These are phyloP conservation scores for Gymnothorax reevesii DNA, from an alignment of 2,797 vertebrate genomes.

Conservation along the genomic window DNA sequence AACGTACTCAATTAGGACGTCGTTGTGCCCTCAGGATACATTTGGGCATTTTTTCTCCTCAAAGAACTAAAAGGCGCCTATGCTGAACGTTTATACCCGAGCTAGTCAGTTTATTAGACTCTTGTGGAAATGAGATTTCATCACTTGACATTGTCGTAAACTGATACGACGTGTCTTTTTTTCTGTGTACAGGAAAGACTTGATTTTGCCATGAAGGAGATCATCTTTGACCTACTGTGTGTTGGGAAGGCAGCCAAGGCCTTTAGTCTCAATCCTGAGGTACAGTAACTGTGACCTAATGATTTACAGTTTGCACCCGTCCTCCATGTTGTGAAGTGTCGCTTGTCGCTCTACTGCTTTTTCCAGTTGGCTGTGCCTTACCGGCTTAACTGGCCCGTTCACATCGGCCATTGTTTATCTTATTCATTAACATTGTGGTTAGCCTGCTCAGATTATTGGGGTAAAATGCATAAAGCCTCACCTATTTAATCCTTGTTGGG, in stretches of 20 bases:
- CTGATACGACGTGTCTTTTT: constrained; percentile 1
- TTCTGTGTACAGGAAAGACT: constrained; percentile 70
- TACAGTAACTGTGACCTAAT: constrained; percentile 48
- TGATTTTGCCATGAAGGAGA: constrained; percentile 85
- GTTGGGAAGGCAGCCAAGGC: constrained; percentile 81
- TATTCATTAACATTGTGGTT: neutral
- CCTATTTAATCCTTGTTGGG: neutral
- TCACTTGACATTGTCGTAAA: neutral
- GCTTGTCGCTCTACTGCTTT: neutral
- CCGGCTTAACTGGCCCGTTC: neutral
- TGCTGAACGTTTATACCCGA: too few relatives aligned
- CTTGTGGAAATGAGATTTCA: neutral
- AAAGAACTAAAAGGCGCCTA: neutral
- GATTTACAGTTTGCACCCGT: neutral
- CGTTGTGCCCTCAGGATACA: too few relatives aligned
- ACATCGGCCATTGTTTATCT: neutral
- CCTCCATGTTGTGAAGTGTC: neutral
- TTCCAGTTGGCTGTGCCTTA: neutral
- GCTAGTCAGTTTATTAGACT: too few relatives aligned
- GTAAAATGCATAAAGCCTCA: neutral
- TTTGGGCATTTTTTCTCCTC: too few relatives aligned
- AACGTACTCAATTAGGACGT: too few relatives aligned
- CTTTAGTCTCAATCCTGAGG: constrained; percentile 83
- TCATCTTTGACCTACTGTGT: constrained; percentile 81
- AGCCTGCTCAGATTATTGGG: neutral